phyloP scores from a whole-genome alignment of 2,797 vertebrate genomes.

The Poeciliopsis presidionis region DNA sequence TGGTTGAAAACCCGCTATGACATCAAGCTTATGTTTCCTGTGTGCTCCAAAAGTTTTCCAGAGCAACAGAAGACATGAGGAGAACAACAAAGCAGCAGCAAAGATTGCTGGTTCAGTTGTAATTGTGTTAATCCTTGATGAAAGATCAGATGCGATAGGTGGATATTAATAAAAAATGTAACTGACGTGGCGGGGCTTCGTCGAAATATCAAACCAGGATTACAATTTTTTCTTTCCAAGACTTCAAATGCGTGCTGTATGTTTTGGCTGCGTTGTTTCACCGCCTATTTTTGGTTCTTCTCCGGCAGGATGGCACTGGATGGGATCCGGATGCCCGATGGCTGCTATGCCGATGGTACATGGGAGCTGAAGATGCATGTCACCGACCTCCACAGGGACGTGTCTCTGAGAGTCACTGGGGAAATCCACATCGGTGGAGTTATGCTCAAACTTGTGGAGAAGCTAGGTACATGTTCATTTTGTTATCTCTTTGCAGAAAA shows the following conservation, averaged over 20 bases:
- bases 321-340: conserved; percentile 99
- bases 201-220: neutral
- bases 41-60: neutral
- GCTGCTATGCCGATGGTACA: conserved; percentile 98
- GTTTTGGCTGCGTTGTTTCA: neutral
- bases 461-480: conserved; percentile 86
- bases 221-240: neutral
- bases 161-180: neutral
- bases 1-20: neutral
- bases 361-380: conserved; percentile 98
- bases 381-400: conserved; percentile 95
- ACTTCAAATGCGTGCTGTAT: neutral
- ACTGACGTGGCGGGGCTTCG: neutral
- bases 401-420: conserved; percentile 95
- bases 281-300: conserved; percentile 6
- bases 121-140: neutral
- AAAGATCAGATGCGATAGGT: neutral
- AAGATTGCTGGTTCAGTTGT: neutral
- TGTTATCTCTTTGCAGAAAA: neutral
- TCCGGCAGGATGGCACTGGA: conserved; percentile 92
- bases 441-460: conserved; percentile 98
- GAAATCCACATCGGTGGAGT: conserved; percentile 98
- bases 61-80: neutral
- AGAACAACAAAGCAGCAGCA: neutral
- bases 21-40: neutral